phyloP scores from a whole-genome alignment of 2,888 invertebrate genomes.

The Calameuta idolon region DNA sequence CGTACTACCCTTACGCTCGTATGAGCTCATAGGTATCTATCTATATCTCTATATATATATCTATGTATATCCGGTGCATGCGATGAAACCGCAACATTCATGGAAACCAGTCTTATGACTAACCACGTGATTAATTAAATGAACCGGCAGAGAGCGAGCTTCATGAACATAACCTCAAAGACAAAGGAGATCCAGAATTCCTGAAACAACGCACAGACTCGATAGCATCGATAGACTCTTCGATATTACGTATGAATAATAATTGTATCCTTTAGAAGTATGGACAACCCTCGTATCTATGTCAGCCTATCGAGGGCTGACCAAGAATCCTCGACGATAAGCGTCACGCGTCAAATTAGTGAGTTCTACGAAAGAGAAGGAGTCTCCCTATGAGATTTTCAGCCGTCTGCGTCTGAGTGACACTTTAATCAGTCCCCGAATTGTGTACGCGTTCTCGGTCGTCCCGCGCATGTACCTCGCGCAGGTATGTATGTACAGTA shows the following conservation, averaged over 20 bases:
- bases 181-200: neutral
- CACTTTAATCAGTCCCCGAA: conserved; percentile 32
- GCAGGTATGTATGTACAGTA: neutral
- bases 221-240: neutral
- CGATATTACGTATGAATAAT: neutral
- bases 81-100: neutral
- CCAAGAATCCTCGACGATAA: neutral
- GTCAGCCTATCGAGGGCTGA: neutral
- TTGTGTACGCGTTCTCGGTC: neutral
- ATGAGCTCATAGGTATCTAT: neutral
- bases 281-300: neutral
- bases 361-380: neutral
- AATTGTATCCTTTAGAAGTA: neutral
- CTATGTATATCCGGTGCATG: neutral
- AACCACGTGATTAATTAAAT: neutral
- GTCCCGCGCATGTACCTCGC: neutral
- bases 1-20: neutral
- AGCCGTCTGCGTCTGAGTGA: conserved; percentile 32
- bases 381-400: neutral
- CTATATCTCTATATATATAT: neutral
- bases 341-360: conserved; percentile 4
- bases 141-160: neutral
- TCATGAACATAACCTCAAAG: neutral
- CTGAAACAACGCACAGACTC: neutral
- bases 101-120: neutral